Evolutionary conservation across 2,797 vertebrate species (phyloP).

Genomic region (Mastacembelus armatus): DNA sequence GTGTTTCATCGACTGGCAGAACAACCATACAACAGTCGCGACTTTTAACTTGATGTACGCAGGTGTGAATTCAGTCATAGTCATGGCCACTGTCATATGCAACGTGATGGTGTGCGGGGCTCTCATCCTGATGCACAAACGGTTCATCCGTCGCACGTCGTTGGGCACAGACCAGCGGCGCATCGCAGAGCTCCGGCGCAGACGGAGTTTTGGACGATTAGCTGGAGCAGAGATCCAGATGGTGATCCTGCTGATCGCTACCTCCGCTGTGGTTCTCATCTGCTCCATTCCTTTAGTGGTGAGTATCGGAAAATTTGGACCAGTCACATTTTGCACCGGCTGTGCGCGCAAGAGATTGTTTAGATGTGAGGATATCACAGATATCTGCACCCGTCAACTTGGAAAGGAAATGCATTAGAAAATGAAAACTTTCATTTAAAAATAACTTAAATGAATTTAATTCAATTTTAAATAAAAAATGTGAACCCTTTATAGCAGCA

Average conservation of each 20-base stretch:
- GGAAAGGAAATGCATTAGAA: neutral
- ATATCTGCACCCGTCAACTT: neutral
- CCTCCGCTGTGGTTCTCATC: conserved; percentile 92
- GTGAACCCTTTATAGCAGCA: neutral
- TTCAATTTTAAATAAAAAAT: neutral
- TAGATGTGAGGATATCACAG: neutral
- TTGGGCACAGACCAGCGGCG: conserved; percentile 87
- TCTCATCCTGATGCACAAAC: conserved; percentile 94
- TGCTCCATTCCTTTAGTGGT: conserved; percentile 98
- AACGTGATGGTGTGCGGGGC: conserved; percentile 95
- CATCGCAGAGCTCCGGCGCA: conserved; percentile 87
- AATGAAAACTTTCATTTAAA: neutral
- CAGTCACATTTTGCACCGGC: neutral
- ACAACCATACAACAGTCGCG: conserved; percentile 79
- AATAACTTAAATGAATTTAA: rapidly evolving
- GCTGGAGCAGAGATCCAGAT: conserved; percentile 97
- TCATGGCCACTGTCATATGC: conserved; percentile 91
- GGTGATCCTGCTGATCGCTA: conserved; percentile 96
- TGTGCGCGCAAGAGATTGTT: neutral
- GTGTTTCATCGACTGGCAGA: conserved; percentile 96
- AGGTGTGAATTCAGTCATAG: conserved; percentile 90
- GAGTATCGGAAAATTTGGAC: conserved; percentile 66
- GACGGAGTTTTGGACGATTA: conserved; percentile 90
- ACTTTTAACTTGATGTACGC: conserved; percentile 94
- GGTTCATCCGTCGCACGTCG: conserved; percentile 93